These are phyloP conservation scores for Danaus melanippus DNA, from an alignment of 1,140 invertebrate species.

Conservation along the genomic window DNA sequence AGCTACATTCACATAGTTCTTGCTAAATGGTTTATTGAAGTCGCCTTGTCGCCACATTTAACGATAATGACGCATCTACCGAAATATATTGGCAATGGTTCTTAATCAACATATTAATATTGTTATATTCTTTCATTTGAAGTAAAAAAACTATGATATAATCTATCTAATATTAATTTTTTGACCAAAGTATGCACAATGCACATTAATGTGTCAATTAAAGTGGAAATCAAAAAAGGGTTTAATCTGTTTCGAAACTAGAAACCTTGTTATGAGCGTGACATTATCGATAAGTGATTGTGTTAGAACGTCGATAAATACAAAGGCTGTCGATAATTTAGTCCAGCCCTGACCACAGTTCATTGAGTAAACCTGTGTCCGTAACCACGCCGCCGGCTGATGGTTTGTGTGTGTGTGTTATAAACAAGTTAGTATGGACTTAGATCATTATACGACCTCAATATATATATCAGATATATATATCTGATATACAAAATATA, in stretches of 20 bases:
- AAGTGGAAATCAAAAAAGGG: not conserved
- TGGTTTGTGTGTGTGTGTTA: conserved; percentile 23
- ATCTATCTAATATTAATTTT: too few species aligned
- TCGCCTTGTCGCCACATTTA: conserved; percentile 39
- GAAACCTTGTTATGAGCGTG: conserved; percentile 16
- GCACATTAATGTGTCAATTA: too few species aligned
- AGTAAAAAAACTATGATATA: too few species aligned
- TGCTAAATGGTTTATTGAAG: conserved; percentile 37
- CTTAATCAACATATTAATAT: conserved; percentile 7
- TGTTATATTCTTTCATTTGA: too few species aligned
- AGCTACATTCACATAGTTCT: conserved; percentile 33
- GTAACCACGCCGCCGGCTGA: conserved; percentile 30
- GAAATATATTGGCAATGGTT: conserved; percentile 41
- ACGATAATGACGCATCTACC: conserved; percentile 50
- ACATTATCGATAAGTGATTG: conserved; percentile 21
- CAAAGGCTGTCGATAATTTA: conserved; percentile 19
- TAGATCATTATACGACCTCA: too few species aligned
- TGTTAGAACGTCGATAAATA: conserved; percentile 30
- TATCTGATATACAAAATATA: too few species aligned
- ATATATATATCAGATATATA: too few species aligned
- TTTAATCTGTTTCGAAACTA: conserved; percentile 4
- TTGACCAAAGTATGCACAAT: too few species aligned
- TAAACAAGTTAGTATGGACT: too few species aligned
- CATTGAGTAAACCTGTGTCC: conserved; percentile 60
- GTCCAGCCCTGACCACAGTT: conserved; percentile 42